A percentile compares a stretch with the other conserved stretches of the same genome.
Evolutionary conservation across 2,888 invertebrate genomes (phyloP).

Genomic region (Drosophila nigritarsus): DNA sequence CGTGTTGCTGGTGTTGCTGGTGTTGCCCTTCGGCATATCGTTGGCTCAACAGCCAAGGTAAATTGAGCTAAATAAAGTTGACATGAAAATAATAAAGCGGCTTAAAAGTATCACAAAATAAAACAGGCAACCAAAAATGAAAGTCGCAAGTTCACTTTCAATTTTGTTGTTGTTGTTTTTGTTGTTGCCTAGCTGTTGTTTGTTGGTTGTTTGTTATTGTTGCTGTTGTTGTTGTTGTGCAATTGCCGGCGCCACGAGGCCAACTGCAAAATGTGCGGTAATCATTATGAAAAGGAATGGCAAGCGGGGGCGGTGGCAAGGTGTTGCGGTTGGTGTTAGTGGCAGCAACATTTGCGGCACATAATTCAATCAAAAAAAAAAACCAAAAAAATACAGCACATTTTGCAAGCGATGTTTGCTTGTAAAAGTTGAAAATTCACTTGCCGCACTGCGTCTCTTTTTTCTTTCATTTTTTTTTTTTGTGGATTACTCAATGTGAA

Average conservation of each 20-base stretch:
- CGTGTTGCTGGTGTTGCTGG: slow-evolving; percentile 25
- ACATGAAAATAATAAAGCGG: slow-evolving; percentile 76
- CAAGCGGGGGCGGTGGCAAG: slow-evolving; percentile 35
- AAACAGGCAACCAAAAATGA: slow-evolving; percentile 62
- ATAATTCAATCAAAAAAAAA: slow-evolving; percentile 71
- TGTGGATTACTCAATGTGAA: slow-evolving; percentile 48
- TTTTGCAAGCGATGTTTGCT: slow-evolving; percentile 42
- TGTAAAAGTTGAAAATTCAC: slow-evolving; percentile 77
- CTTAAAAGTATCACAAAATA: slow-evolving; percentile 64
- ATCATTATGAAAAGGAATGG: slow-evolving; percentile 53
- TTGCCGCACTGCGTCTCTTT: slow-evolving; percentile 46
- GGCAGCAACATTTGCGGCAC: slow-evolving; percentile 41
- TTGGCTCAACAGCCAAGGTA: slow-evolving; percentile 60
- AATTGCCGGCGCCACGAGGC: slow-evolving; percentile 76
- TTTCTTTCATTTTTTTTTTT: slow-evolving; percentile 34
- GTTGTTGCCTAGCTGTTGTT: slow-evolving; percentile 50
- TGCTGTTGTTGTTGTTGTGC: slow-evolving; percentile 66
- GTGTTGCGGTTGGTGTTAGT: slow-evolving; percentile 3
- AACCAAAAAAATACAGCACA: slow-evolving; percentile 42
- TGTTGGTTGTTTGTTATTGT: slow-evolving; percentile 11
- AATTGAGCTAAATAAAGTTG: slow-evolving; percentile 74
- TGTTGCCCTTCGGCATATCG: slow-evolving; percentile 49
- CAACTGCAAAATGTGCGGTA: slow-evolving; percentile 74
- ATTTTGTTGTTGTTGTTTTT: slow-evolving; percentile 45
- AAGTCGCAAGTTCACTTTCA: slow-evolving; percentile 79